Conservation (phyloP, 2,797 vertebrate genomes). For the Moxostoma hubbsi region DNA sequence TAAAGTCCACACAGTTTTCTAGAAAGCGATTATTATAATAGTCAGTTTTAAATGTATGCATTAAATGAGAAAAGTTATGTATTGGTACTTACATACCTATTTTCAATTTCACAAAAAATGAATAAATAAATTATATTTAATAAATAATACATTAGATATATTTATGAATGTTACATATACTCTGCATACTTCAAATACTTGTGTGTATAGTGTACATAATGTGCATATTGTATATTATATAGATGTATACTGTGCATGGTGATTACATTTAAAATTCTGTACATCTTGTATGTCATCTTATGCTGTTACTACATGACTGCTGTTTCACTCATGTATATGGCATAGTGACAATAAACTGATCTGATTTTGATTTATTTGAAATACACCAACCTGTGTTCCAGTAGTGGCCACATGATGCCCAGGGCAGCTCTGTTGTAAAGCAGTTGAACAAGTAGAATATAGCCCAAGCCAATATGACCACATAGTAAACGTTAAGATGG, state of each 20-base stretch:
- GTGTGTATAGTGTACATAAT: no score
- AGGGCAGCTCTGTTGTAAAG: conserved; percentile 96
- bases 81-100: no score
- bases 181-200: no score
- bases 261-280: no score
- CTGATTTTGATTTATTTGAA: not conserved
- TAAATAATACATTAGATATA: not conserved
- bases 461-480: conserved; percentile 97
- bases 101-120: no score
- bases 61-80: not conserved
- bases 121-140: not conserved
- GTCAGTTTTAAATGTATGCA: not conserved
- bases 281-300: no score
- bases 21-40: conserved; percentile 47
- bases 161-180: no score
- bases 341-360: no score
- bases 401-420: conserved; percentile 96
- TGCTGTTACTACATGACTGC: no score
- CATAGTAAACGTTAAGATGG: conserved; percentile 95
- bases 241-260: no score
- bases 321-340: no score
- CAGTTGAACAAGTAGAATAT: conserved; percentile 99
- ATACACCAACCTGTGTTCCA: conserved; percentile 93
- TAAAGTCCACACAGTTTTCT: conserved; percentile 96
- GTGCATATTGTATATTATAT: no score